A percentile compares a stretch with the other conserved stretches of the same genome.
Evolutionary conservation across 2,888 invertebrate species (phyloP).

Genomic region (Lepeophtheirus nordmannii): DNA sequence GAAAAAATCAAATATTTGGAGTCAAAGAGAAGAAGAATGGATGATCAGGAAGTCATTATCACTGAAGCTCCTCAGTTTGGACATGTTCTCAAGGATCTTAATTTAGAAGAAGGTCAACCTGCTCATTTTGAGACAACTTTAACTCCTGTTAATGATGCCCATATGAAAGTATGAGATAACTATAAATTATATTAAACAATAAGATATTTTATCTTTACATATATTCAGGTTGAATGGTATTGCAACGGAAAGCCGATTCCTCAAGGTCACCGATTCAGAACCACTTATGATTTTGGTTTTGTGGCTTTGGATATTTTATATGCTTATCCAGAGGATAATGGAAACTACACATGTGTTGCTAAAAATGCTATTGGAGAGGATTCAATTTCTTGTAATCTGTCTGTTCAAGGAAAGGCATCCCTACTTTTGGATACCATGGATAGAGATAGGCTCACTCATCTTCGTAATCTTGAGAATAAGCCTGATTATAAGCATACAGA

Average conservation of each 20-base stretch:
- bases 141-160: conserved; percentile 92
- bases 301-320: conserved; percentile 90
- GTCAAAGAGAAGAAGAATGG: conserved; percentile 43
- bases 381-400: conserved; percentile 74
- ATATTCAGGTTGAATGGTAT: conserved; percentile 73
- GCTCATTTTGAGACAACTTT: conserved; percentile 86
- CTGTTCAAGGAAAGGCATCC: conserved; percentile 68
- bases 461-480: conserved; percentile 65
- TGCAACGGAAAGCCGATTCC: conserved; percentile 84
- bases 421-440: conserved; percentile 75
- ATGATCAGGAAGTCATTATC: conserved; percentile 54
- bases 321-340: conserved; percentile 90
- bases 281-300: conserved; percentile 91
- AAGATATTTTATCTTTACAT: background rate
- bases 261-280: conserved; percentile 75
- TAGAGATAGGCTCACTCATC: conserved; percentile 73
- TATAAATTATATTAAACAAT: background rate
- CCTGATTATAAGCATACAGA: conserved; percentile 59
- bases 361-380: conserved; percentile 89
- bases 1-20: conserved; percentile 84
- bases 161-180: conserved; percentile 47
- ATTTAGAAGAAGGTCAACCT: conserved; percentile 66
- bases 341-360: conserved; percentile 90
- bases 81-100: conserved; percentile 64
- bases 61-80: conserved; percentile 79